These are phyloP conservation scores for Pterois miles DNA, from an alignment of 2,797 vertebrate species.

Conservation along the genomic window DNA sequence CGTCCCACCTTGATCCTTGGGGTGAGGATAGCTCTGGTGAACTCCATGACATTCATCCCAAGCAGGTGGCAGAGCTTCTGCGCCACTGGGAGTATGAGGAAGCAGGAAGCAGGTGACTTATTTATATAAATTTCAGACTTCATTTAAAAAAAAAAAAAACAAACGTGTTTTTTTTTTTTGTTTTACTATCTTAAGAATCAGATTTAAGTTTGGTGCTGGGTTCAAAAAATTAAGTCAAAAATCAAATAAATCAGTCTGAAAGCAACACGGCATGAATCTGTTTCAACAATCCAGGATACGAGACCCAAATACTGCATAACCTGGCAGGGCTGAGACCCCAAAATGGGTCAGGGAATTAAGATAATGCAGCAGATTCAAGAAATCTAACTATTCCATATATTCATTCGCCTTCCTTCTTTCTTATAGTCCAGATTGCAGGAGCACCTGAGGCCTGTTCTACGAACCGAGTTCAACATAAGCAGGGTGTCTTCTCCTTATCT, in stretches of 20 bases:
- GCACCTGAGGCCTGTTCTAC: no score
- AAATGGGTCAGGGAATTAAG: background rate
- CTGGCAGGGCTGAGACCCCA: background rate
- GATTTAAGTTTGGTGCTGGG: background rate
- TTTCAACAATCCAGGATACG: background rate
- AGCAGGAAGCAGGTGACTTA: background rate
- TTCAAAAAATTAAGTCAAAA: background rate
- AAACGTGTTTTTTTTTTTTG: background rate
- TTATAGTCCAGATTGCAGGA: background rate
- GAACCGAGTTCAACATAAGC: no score
- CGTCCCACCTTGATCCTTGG: conserved; percentile 97
- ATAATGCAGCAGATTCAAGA: background rate
- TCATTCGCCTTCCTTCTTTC: background rate
- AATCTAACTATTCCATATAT: background rate
- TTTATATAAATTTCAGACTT: background rate
- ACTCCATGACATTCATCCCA: conserved; percentile 96
- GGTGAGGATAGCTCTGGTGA: conserved; percentile 93
- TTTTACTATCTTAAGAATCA: background rate
- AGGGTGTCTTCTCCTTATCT: no score
- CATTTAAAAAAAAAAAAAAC: background rate
- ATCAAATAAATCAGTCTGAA: background rate
- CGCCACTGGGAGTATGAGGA: conserved; percentile 81
- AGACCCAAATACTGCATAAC: background rate
- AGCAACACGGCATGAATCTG: background rate
- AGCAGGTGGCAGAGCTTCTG: conserved; percentile 98